Percentiles rank a stretch among this genome's conserved stretches.
Evolutionary conservation across 2,888 invertebrate species (phyloP).

Genomic region (Trichopoda pennipes): DNA sequence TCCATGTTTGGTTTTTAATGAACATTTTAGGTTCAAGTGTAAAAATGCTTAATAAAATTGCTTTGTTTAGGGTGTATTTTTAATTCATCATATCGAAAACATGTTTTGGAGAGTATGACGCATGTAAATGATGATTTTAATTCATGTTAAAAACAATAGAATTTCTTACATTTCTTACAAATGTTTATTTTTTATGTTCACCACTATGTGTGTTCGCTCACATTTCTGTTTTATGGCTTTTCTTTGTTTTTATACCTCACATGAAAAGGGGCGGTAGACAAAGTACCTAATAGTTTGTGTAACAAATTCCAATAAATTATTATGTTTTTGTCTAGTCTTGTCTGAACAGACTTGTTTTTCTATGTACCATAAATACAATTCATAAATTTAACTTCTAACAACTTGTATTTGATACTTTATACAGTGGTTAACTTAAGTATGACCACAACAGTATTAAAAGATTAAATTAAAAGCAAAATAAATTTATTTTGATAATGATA

Average conservation of each 20-base stretch:
- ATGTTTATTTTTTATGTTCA: conserved; percentile 3
- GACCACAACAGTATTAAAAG: too few species aligned
- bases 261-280: not conserved
- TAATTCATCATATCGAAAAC: conserved; percentile 1
- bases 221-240: not conserved
- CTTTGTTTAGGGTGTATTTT: conserved; percentile 22
- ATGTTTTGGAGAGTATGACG: conserved; percentile 39
- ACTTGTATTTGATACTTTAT: too few species aligned
- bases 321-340: not conserved
- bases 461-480: too few species aligned
- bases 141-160: not conserved
- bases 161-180: not conserved
- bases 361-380: too few species aligned
- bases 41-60: conserved; percentile 12
- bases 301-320: conserved; percentile 16
- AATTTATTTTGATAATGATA: too few species aligned
- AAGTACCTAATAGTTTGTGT: conserved; percentile 20
- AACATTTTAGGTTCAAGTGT: not conserved
- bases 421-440: too few species aligned
- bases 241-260: not conserved
- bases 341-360: too few species aligned
- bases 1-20: conserved; percentile 12
- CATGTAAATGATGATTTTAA: conserved; percentile 4
- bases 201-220: conserved; percentile 34
- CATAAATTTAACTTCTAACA: too few species aligned